Percentiles rank a stretch among this genome's conserved stretches.
Conservation (phyloP, 2,797 vertebrate species). For the Protonibea diacanthus region DNA sequence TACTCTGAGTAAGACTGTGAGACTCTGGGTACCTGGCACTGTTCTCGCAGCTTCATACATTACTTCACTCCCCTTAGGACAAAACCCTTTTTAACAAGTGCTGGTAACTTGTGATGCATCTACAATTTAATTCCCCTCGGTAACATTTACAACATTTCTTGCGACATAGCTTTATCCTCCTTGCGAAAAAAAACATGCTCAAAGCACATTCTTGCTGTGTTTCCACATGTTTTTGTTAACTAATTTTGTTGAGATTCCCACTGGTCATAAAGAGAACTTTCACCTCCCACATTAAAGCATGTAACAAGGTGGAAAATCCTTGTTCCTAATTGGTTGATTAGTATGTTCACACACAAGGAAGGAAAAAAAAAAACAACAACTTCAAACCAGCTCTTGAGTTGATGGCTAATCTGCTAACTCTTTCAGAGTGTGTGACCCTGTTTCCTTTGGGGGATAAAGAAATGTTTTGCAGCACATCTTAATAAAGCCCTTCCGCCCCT, state of each 20-base stretch:
- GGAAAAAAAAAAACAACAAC: slow-evolving; percentile 17
- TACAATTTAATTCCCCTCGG: not conserved
- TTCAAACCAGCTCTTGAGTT: slow-evolving; percentile 33
- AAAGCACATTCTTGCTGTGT: slow-evolving; percentile 20
- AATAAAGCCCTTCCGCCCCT: slow-evolving; percentile 61
- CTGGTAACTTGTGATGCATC: slow-evolving; percentile 1
- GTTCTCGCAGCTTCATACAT: slow-evolving; percentile 9
- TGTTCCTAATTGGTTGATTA: slow-evolving; percentile 55
- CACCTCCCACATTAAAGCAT: slow-evolving; percentile 31
- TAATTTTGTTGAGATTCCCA: slow-evolving; percentile 11
- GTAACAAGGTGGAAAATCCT: slow-evolving; percentile 46
- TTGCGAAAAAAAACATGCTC: not conserved
- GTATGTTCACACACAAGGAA: slow-evolving; percentile 37
- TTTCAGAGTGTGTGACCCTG: slow-evolving; percentile 52
- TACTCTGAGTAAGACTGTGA: too few relatives aligned
- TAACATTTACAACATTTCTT: slow-evolving; percentile 31
- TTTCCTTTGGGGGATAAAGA: slow-evolving; percentile 51
- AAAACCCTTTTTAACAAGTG: slow-evolving; percentile 18
- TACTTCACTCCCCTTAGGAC: slow-evolving; percentile 6
- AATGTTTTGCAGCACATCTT: slow-evolving; percentile 60
- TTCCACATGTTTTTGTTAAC: slow-evolving; percentile 20
- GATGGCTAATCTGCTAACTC: slow-evolving; percentile 58
- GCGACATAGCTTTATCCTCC: slow-evolving; percentile 20
- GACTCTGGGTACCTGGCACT: slow-evolving; percentile 3
- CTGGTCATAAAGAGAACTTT: slow-evolving; percentile 14